Conservation (phyloP, 2,888 invertebrate genomes). For the Venustoraphidia nigricollis region DNA sequence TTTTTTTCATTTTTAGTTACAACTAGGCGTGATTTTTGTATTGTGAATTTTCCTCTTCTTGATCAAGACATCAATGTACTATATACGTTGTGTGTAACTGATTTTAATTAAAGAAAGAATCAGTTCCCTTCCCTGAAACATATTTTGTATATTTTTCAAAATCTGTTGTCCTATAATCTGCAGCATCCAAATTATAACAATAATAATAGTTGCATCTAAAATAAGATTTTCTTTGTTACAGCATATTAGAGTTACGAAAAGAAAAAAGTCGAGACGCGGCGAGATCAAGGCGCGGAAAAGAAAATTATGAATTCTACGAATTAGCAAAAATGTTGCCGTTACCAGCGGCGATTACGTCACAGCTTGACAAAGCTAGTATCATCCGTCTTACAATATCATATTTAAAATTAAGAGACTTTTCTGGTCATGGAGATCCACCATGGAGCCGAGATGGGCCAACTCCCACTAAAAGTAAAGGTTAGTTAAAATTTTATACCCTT, state of each 20-base stretch:
- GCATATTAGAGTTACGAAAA: conserved; percentile 84
- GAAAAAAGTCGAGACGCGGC: conserved; percentile 91
- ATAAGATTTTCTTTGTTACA: conserved; percentile 35
- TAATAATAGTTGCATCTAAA: background rate
- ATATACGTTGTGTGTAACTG: background rate
- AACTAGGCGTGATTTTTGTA: too few relatives aligned
- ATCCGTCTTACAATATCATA: conserved; percentile 93
- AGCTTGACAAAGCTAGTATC: conserved; percentile 90
- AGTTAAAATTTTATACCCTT: conserved; percentile 19
- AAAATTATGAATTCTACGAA: conserved; percentile 94
- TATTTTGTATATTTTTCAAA: background rate
- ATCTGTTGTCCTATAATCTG: conserved; percentile 6
- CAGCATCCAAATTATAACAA: conserved; percentile 5
- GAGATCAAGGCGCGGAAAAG: conserved; percentile 78
- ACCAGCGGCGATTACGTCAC: conserved; percentile 82
- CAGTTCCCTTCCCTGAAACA: background rate
- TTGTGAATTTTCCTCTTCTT: too few relatives aligned
- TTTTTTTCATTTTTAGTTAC: too few relatives aligned
- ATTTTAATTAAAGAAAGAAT: background rate
- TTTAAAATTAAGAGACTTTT: conserved; percentile 87
- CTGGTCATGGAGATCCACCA: conserved; percentile 89
- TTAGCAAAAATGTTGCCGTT: conserved; percentile 87
- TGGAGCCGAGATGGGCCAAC: conserved; percentile 77
- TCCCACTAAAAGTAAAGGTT: conserved; percentile 71
- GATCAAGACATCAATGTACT: background rate